These are phyloP conservation scores for Dryocosmus kuriphilus DNA, from an alignment of 2,888 invertebrate species.

Conservation along the genomic window DNA sequence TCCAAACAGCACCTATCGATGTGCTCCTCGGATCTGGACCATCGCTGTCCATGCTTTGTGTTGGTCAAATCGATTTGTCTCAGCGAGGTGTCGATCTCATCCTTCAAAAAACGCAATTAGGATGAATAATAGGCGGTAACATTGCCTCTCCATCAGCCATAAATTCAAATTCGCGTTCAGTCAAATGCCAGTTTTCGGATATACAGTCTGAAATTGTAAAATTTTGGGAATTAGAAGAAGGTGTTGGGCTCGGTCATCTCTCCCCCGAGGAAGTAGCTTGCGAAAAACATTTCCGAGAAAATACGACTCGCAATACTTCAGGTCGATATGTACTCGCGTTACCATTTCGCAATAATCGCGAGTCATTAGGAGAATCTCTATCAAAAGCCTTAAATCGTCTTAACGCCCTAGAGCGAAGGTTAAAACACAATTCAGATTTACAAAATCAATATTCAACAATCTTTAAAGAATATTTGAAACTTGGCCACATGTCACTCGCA, in stretches of 20 bases:
- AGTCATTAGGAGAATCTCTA: slow-evolving; percentile 24
- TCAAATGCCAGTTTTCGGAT: neutral
- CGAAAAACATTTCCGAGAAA: slow-evolving; percentile 35
- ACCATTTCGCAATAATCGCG: slow-evolving; percentile 23
- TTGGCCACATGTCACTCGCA: too few relatives aligned
- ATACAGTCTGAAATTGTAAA: neutral
- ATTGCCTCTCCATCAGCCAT: neutral
- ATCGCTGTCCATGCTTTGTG: slow-evolving; percentile 47
- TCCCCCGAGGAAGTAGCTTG: slow-evolving; percentile 21
- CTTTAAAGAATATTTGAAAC: too few relatives aligned
- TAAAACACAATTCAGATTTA: too few relatives aligned
- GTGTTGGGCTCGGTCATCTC: neutral
- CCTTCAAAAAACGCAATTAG: slow-evolving; percentile 53
- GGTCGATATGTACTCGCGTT: slow-evolving; percentile 38
- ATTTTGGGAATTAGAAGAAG: slow-evolving; percentile 42
- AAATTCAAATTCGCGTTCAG: neutral
- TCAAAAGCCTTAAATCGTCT: neutral
- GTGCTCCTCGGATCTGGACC: slow-evolving; percentile 49
- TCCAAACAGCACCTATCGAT: slow-evolving; percentile 44
- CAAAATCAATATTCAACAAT: too few relatives aligned
- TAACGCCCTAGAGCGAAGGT: too few relatives aligned
- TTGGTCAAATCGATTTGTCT: slow-evolving; percentile 51
- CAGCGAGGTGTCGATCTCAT: slow-evolving; percentile 39
- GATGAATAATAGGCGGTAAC: slow-evolving; percentile 51
- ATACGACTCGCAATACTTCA: neutral